These are phyloP conservation scores for Arion vulgaris DNA, from an alignment of 1,140 invertebrate species.

Conservation along the genomic window DNA sequence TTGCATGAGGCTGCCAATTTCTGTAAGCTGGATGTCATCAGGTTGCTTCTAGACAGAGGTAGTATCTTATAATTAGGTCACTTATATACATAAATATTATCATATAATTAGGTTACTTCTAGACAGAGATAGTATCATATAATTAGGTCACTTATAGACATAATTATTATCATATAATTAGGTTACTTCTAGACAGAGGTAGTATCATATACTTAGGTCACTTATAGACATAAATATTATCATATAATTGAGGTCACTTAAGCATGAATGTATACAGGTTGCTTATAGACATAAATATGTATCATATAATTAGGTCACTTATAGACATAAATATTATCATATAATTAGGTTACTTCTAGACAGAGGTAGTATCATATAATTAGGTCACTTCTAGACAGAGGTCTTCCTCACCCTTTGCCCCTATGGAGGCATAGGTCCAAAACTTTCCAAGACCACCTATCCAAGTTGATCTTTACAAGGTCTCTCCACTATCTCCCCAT, in stretches of 20 bases:
- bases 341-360: slow-evolving; percentile 88
- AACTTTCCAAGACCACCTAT: no score
- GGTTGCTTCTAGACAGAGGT: slow-evolving; percentile 82
- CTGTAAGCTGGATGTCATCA: slow-evolving; percentile 92
- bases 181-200: slow-evolving; percentile 82
- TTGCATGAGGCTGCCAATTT: slow-evolving; percentile 95
- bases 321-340: no score
- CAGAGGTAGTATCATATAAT: slow-evolving; percentile 59
- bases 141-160: background rate
- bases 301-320: no score
- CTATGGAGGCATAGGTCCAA: no score
- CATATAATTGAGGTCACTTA: slow-evolving; percentile 89
- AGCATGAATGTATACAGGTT: slow-evolving; percentile 68
- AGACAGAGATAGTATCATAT: slow-evolving; percentile 73
- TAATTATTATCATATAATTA: slow-evolving; percentile 84
- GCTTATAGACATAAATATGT: no score
- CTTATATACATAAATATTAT: no score
- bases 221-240: no score
- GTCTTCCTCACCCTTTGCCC: no score
- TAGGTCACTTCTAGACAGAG: background rate
- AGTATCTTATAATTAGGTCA: slow-evolving; percentile 10
- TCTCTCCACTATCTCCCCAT: no score
- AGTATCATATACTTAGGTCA: slow-evolving; percentile 12
- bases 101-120: slow-evolving; percentile 89
- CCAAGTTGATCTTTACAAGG: slow-evolving; percentile 81